Percentiles rank a stretch among this genome's conserved stretches.
Evolutionary conservation across 2,113 vertebrate species (phyloP).

Genomic region (Dryoscopus gambensis): DNA sequence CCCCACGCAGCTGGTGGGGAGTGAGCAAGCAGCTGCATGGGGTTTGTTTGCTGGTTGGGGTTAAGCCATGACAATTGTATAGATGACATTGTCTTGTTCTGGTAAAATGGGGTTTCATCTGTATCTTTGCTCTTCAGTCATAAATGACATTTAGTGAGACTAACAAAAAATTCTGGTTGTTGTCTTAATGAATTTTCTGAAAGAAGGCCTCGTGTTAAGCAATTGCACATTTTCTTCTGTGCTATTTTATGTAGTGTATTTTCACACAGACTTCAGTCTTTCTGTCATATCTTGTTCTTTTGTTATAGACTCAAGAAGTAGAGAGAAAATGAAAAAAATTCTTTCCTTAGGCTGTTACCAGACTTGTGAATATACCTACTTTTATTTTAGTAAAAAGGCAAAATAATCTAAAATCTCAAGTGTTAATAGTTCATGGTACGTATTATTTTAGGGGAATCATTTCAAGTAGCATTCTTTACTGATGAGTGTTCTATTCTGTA

Average conservation of each 20-base stretch:
- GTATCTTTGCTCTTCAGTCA: neutral
- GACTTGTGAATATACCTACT: neutral
- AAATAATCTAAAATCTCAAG: neutral
- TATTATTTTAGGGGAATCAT: neutral
- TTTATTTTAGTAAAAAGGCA: neutral
- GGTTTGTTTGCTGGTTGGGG: neutral
- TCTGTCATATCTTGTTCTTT: neutral
- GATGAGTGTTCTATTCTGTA: neutral
- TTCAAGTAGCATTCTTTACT: neutral
- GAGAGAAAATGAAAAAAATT: neutral
- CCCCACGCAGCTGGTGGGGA: neutral
- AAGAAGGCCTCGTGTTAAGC: neutral
- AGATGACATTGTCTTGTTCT: neutral
- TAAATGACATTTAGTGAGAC: neutral
- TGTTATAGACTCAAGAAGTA: neutral
- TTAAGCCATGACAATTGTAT: neutral
- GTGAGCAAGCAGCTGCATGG: neutral
- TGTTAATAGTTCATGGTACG: neutral
- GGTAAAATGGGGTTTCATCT: neutral
- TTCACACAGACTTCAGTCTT: neutral
- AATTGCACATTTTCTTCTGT: neutral
- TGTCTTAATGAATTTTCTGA: neutral
- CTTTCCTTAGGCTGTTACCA: neutral
- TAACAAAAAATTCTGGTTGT: neutral
- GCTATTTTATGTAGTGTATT: neutral